Base-by-base conservation (phyloP, 2,888 invertebrate species). In the Adelphocoris suturalis region DNA sequence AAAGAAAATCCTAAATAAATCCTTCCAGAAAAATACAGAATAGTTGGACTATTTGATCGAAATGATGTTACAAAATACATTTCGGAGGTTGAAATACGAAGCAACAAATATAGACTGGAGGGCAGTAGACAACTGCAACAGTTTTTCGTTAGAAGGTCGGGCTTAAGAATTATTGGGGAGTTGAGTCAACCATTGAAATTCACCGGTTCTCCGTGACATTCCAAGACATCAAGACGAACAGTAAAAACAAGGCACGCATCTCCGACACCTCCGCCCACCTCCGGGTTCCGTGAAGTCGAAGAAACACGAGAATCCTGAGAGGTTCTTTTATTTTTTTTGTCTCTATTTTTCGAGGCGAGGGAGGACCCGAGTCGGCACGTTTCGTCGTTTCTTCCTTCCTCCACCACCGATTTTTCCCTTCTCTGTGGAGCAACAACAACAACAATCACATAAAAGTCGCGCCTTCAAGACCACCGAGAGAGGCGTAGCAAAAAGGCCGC, bases 391-490 rank as follows among this genome's bases (percentile, higher is more conserved):
- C 68, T 68, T 68, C 68, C 23, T 68, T 68, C 68, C 68, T 68
- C 68, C 68, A 68, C 68, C 23, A 11, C 23, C 68, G 19, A 7
- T 68, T 27, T 23, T 19, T 61, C 61, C 37, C 37, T 37, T 7
- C 37, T 23, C 68, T 68, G 5, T 23, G 23, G 27, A 27, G 68
- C 68, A n/a, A 68, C 68, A 68, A 78, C 78, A n/a, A 68, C 68
- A 68, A 78, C 78, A 78, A 78, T 78, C 78, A 78, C 47, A 47
- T 78, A 78, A 78, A 78, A 78, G 78, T 78, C 78, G 78, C 78
- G 78, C 78, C 78, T 78, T 11, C 3, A 0, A 78, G 78, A 78
- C 78, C 78, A 78, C 78, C 78, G 16, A 78, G 78, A 37, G 78
- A 37, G 46, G 47, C 37, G 46, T 46, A 47, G 46, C 37, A 78